A percentile compares a stretch with the other conserved stretches of the same genome.
phyloP scores from a whole-genome alignment of 2,888 invertebrate species.

The Exocentrus adspersus region DNA sequence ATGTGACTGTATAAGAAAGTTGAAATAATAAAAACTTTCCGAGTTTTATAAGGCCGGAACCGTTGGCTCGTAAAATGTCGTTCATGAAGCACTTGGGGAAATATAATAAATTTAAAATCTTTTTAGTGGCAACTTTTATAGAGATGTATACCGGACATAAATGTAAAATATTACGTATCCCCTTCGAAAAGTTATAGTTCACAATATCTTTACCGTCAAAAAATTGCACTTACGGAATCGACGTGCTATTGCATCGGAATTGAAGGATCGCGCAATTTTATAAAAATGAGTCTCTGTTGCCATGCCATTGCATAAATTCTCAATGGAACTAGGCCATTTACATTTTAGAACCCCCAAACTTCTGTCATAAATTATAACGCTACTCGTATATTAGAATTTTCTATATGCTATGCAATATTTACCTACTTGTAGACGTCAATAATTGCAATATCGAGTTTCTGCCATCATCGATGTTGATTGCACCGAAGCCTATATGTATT shows the following conservation, averaged over 20 bases:
- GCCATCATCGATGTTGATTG: too few species aligned
- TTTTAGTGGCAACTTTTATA: constrained; percentile 23
- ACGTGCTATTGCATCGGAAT: background rate
- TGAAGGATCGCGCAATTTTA: background rate
- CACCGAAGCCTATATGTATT: too few species aligned
- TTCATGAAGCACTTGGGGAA: constrained; percentile 9
- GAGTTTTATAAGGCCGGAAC: constrained; percentile 10
- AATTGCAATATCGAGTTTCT: too few species aligned
- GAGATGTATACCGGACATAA: constrained; percentile 21
- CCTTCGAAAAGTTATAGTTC: background rate
- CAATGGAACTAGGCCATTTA: too few species aligned
- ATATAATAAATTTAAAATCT: constrained; percentile 23
- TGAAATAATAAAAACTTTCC: background rate
- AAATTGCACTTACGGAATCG: background rate
- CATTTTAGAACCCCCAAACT: too few species aligned
- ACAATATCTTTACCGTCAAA: background rate
- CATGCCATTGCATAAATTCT: too few species aligned
- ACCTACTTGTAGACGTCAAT: too few species aligned
- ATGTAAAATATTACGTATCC: constrained; percentile 14
- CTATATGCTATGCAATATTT: too few species aligned
- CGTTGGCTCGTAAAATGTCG: constrained; percentile 14
- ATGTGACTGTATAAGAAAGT: too few species aligned
- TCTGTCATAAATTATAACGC: too few species aligned
- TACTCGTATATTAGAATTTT: too few species aligned
- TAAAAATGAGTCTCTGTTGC: background rate